Base-by-base conservation (phyloP, 2,888 invertebrate genomes). In the Hemicrepidius hirtus region DNA sequence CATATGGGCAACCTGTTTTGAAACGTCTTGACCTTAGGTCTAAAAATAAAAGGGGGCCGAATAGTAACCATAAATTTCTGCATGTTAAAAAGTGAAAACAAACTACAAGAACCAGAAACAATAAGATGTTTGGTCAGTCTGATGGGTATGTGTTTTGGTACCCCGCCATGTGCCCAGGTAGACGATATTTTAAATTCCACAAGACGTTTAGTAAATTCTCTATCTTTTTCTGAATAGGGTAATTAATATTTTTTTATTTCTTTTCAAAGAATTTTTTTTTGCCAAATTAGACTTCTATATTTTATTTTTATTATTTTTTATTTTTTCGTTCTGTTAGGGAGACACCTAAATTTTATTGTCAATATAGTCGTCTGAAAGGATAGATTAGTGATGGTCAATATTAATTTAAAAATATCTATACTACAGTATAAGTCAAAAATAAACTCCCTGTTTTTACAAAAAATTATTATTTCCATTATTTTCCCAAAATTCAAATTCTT, bases 71-170 rank as follows among this genome's bases (percentile, higher is more conserved):
- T 70, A 53, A 70, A 70, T 70, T 70, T 64, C 10, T 57, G 13
- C 70, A 68, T 55, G 63, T 64, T 59, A 64, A 64, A 68, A 70
- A 70, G 70, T 49, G 70, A 63, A 70, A 70, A 63, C 60, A 71
- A 66, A 71, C 65, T 41, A 32, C 12, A 49, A 32, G 46, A 28
- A 28, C 24, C n/a, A 60, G 66, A 71, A 71, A 71, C 71, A 71
- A 71, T 71, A 66, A 71, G 71, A 66, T 71, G 65, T 71, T 71
- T 71, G 71, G 71, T 46, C 55, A 71, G 65, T 66, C 46, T 65
- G 66, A 71, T 53, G 57, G 66, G 20, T 70, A 62, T 49, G 32
- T 68, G 35, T 20, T 35, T 44, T 40, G 49, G 66, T 60, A 71
- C 49, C 71, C 71, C 59, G 66, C 44, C 50, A 50, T 53, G 71